Evolutionary conservation across 2,888 invertebrate species (phyloP), one percentile per base, ranked within the genome.

Genomic region (Pasiphila rectangulata): DNA sequence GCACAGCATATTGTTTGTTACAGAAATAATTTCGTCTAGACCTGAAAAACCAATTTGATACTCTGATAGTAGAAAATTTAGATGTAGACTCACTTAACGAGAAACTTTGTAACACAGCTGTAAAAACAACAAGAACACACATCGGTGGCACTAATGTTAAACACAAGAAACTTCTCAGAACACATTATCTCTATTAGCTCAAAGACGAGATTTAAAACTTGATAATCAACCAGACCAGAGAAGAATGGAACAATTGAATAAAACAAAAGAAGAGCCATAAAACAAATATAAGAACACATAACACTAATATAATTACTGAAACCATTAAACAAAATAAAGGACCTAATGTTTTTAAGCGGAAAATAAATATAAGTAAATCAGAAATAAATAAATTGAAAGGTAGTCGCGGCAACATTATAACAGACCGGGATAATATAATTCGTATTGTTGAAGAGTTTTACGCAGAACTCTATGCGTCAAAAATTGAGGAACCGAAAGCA

Each of bases 271-370:
- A 30, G 16, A 16, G 4, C 30, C 4, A 30, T 30, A 16, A 30
- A 7, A 12, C 7, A 5, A 2, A 30, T 30, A 16, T 30, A 16
- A 30, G 30, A 30, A 10, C 30, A 30, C 16, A 6, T 30, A 30
- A 30, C 16, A 30, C 30, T 7, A 37, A 25, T 7, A 3, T 25
- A n/a, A 37, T 37, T 16, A 16, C 24, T 3, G 21, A 36, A 36
- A 23, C 36, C 1, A 23, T 25, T 7, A 37, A 30, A 16, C 30
- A 30, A 16, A 30, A 30, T 16, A 30, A 16, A 16, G n/a, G n/a
- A n/a, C n/a, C n/a, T n/a, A n/a, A n/a, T n/a, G n/a, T n/a, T n/a
- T n/a, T n/a, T n/a, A n/a, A 7, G 16, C 4, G 30, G 2, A 30
- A 30, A 7, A 3, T 30, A 6, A n/a, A 4, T 0, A 30, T 2